phyloP scores from a whole-genome alignment of 2,797 vertebrate species.

The Podarcis siculus region DNA sequence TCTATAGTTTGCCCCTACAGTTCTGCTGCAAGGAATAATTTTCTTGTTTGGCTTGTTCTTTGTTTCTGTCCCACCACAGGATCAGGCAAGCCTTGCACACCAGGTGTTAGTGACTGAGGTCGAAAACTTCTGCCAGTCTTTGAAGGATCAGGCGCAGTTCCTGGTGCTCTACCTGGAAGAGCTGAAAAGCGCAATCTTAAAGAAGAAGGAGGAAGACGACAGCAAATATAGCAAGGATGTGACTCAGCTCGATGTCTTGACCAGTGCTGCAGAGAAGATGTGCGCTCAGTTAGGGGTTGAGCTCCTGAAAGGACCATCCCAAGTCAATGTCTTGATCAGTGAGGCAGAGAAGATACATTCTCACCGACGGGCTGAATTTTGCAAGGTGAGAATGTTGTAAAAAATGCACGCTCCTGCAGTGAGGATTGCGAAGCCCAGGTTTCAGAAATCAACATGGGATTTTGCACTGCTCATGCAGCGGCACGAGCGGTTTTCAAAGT shows the following conservation, averaged over 20 bases:
- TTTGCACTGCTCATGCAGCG: neutral
- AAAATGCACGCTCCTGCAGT: neutral
- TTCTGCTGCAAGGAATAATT: too few species aligned
- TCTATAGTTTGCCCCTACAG: too few species aligned
- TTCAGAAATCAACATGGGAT: neutral
- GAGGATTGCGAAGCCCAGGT: neutral
- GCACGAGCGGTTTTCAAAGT: neutral
- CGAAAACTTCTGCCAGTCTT: neutral
- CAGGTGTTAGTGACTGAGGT: neutral
- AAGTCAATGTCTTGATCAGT: neutral
- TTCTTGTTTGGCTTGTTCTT: neutral
- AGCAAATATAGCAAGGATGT: neutral
- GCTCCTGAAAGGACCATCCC: neutral
- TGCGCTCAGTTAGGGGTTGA: neutral
- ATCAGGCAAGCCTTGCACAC: neutral
- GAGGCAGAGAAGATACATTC: neutral
- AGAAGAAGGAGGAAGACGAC: neutral
- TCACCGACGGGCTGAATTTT: fast-evolving
- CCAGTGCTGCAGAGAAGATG: neutral
- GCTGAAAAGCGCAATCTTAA: neutral
- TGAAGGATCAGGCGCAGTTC: neutral
- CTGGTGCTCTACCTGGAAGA: neutral
- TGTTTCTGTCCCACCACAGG: neutral
- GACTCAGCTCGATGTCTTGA: neutral
- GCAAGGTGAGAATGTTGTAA: neutral